Evolutionary conservation across 2,113 vertebrate genomes (phyloP).

Genomic region (Acanthochromis polyacanthus): DNA sequence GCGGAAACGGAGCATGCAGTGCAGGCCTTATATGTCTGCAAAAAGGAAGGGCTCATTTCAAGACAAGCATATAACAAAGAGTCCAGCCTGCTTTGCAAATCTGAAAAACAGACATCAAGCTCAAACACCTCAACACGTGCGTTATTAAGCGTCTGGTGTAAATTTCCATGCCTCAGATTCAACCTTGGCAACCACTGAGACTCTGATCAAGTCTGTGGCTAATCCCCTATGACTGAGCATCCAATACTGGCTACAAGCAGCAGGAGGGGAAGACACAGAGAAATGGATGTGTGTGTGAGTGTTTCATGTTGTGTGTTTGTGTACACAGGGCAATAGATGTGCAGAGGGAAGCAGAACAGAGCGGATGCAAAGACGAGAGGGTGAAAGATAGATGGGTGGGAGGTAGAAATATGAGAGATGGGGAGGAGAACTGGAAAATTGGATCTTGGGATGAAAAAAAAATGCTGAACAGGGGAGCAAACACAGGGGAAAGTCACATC

Average conservation of each 20-base stretch:
- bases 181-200: conserved; percentile 68
- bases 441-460: conserved; percentile 45
- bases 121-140: conserved; percentile 51
- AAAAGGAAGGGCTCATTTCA: conserved; percentile 1
- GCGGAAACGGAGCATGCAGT: conserved; percentile 14
- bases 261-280: conserved; percentile 27
- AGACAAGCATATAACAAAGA: conserved; percentile 37
- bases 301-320: conserved; percentile 5
- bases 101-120: conserved; percentile 60
- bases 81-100: conserved; percentile 27
- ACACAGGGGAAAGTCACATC: conserved; percentile 32
- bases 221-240: conserved; percentile 77
- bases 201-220: conserved; percentile 79
- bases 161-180: conserved; percentile 70
- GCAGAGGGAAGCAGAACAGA: conserved; percentile 46
- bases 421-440: conserved; percentile 63
- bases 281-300: conserved; percentile 20
- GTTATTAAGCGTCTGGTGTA: conserved; percentile 76
- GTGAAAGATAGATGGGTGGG: conserved; percentile 59
- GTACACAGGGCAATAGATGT: conserved; percentile 50
- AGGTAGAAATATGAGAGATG: conserved; percentile 56
- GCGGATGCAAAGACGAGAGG: conserved; percentile 61
- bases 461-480: conserved; percentile 50
- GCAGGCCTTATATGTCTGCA: conserved; percentile 19
- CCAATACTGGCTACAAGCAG: conserved; percentile 64